Evolutionary conservation across 2,797 vertebrate species (phyloP), one percentile per base, ranked within the genome.

Genomic region (Melanotaenia maccullochi): DNA sequence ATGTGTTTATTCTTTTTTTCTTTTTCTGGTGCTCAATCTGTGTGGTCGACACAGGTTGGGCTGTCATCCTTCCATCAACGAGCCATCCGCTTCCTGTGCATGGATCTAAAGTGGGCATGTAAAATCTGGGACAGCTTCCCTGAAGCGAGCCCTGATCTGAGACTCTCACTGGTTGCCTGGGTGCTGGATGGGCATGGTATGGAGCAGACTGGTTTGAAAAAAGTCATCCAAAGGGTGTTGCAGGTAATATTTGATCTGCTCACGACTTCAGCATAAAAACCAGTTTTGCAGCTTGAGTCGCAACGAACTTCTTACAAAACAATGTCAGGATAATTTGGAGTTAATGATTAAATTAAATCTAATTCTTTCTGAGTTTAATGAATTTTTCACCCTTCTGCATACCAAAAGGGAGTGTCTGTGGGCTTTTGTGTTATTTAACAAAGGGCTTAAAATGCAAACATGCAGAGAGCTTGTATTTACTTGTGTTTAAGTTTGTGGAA

Each of bases 41-140:
- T 78, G 24, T 78, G 7, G 20, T 42, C 69, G 65, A 59, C 33
- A 60, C 89, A 98, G 96, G 84, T 97, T 11, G 96, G 96, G n/a
- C 87, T 83, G n/a, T 86, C 94, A 1, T 18, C 92, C 38, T 95
- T 96, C 71, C 91, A 93, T 68, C 94, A 95, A 81, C 89, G 60
- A 61, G 93, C 92, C 44, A 80, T 94, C 47, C 54, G 22, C 22
- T 97, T 96, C 44, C 35, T 94, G 5, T 96, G 96, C 79, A 73
- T 80, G 0, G 89, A 95, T 54, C 12, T 14, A 0, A 55, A 83
- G 60, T 84, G 76, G 84, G 90, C 81, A 0, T 57, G 73, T 62
- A 79, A 82, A 3, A 63, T 94, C 49, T 96, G 93, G 93, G 85
- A 70, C 0, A 80, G 84, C 44, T 93, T 98, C 44, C 72, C 57